Conservation (phyloP, 2,888 invertebrate genomes). For the Altica lythri region DNA sequence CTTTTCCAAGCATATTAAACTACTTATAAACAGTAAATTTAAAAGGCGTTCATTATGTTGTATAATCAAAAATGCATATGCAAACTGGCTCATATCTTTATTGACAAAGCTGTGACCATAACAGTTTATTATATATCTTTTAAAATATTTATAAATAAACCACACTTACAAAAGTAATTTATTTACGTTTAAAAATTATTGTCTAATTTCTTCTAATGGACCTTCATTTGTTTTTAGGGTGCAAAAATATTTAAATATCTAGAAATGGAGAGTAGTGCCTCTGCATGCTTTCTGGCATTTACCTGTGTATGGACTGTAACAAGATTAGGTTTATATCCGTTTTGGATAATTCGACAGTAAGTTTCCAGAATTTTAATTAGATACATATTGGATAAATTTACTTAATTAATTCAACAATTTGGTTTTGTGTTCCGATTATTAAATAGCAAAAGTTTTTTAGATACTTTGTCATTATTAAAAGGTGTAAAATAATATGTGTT, state of each 20-base stretch:
- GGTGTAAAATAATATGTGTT: too few species aligned
- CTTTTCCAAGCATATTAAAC: too few species aligned
- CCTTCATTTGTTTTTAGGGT: constrained; percentile 7
- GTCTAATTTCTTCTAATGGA: not conserved
- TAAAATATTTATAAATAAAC: not conserved
- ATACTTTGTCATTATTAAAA: too few species aligned
- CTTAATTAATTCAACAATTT: not conserved
- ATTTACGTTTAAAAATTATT: not conserved
- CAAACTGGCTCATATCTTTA: not conserved
- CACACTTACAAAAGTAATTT: not conserved
- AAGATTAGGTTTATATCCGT: constrained; percentile 9
- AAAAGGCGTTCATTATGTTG: too few species aligned
- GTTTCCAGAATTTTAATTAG: not conserved
- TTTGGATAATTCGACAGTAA: constrained; percentile 14
- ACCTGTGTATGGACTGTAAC: constrained; percentile 9
- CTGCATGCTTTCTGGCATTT: constrained; percentile 4
- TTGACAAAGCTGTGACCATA: too few species aligned
- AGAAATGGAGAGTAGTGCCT: not conserved
- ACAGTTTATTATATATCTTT: too few species aligned
- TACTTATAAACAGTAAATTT: too few species aligned
- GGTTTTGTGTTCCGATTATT: not conserved
- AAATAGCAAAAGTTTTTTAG: not conserved
- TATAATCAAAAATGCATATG: too few species aligned
- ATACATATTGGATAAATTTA: not conserved
- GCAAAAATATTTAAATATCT: constrained; percentile 17